Base-by-base conservation (phyloP, 2,113 vertebrate genomes). In the Mus spicilegus region DNA sequence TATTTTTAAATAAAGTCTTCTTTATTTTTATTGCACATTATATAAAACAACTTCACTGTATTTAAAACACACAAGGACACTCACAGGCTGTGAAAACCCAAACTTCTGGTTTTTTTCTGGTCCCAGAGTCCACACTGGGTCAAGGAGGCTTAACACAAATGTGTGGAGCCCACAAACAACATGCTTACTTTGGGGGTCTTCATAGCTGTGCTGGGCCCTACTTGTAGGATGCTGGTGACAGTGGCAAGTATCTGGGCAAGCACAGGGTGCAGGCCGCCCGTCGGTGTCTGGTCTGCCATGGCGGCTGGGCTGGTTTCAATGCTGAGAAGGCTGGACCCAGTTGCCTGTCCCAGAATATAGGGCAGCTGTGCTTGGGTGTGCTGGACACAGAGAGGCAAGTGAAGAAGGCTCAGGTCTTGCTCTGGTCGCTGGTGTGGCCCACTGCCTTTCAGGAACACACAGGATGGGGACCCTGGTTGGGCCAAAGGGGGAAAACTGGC, bases 11-110 rank as follows among this genome's bases (percentile, higher is more conserved):
- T 16, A 63, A 87, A 94, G 75, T 1, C 54, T 87, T 91, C 72
- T 56, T 65, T 73, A 58, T 77, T 93, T 98, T 98, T 98, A 98
- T 98, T 98, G 69, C 70, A 82, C 54, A 65, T 95, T 36, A 97
- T 97, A 97, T 81, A 95, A 98, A 98, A 63, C 1, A 65, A 72
- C 88, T 42, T 67, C 5, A 77, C 46, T 42, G n/a, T 82, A 97
- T 96, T 39, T 96, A 96, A 96, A 94, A 92, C 89, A 87, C 78
- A 97, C 46, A 17, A 82, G 77, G 81, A 86, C 51, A 2, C 70
- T 90, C 90, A 5, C 88, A 67, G 51, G 58, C 89, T 3, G 0
- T 0, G 26, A 82, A 92, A 39, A 65, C 19, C n/a, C 70, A 54
- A 26, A 54, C 63, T 36, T 49, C 42, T 49, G 69, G 69, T 56